These are phyloP conservation scores for Orestias chungarensis DNA, from an alignment of 2,797 vertebrate genomes.

Conservation along the genomic window DNA sequence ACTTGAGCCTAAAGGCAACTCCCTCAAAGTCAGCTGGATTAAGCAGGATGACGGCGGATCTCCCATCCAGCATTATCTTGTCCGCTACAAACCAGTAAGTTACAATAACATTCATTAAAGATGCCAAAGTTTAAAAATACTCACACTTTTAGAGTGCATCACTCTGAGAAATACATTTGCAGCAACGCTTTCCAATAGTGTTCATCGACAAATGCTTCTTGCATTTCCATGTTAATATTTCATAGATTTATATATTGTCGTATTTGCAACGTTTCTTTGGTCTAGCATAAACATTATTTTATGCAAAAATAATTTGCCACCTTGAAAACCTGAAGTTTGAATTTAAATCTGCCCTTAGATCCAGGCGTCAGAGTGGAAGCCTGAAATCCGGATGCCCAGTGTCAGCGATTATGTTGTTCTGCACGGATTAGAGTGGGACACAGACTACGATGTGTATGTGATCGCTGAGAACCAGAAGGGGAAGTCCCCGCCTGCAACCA, in stretches of 20 bases:
- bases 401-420: slow-evolving; percentile 87
- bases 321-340: not conserved
- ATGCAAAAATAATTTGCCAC: not conserved
- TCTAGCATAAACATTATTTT: not conserved
- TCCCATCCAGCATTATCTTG: slow-evolving; percentile 92
- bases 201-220: no score
- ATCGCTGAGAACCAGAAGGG: slow-evolving; percentile 94
- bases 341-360: slow-evolving; percentile 72
- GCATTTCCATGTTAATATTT: not conserved
- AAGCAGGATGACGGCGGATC: slow-evolving; percentile 98
- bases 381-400: slow-evolving; percentile 87
- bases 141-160: not conserved
- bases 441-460: slow-evolving; percentile 90
- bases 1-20: slow-evolving; percentile 90
- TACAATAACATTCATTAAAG: not conserved
- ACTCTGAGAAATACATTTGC: not conserved
- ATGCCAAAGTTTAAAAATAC: not conserved
- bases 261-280: not conserved
- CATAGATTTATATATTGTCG: not conserved
- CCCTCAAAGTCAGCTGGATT: slow-evolving; percentile 89
- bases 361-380: slow-evolving; percentile 87
- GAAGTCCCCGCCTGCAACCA: slow-evolving; percentile 87
- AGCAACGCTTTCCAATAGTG: not conserved
- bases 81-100: slow-evolving; percentile 95
- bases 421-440: slow-evolving; percentile 90